Evolutionary conservation across 2,797 vertebrate genomes (phyloP), one percentile per base, ranked within the genome.

Genomic region (Macropodus opercularis): DNA sequence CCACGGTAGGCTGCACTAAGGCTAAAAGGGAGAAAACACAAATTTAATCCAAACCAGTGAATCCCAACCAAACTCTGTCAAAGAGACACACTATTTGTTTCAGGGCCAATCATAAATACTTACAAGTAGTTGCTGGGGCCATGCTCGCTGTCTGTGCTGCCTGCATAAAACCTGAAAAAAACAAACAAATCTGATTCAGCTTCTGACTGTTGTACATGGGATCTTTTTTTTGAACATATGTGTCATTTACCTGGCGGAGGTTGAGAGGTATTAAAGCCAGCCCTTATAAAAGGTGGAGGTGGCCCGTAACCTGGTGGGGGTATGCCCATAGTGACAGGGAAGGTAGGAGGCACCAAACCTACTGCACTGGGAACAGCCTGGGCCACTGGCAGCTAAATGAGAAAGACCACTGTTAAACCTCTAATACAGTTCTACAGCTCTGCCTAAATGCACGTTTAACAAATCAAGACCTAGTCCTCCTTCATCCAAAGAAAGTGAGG

Each of bases 221-320:
- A 18, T 55, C 3, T 27, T 56, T 3, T 29, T 46, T 13, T 10
- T 3, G 2, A 27, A 4, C 0, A 2, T 23, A 2, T 48, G 6
- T 4, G 3, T 26, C 0, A 54, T 81, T 87, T 93, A 99, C 98
- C 97, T 81, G 98, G 98, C 40, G 98, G 98, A 73, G 98, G 98
- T 26, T 98, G 96, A 13, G 96, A 92, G 72, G 96, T 91, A 73
- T 98, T 98, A 83, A 99, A 99, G 69, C 94, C 90, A 0, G 96
- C 93, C 65, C 96, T 90, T 42, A 99, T 88, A 84, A 99, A 99
- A 15, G 96, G 96, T 34, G 98, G 98, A 21, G 95, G 97, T 8
- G 92, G 93, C 6, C 94, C 95, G 26, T 93, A 99, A 50, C 97
- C 97, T 66, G 98, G 98, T 61, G 98, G 98, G 43, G 98, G 98